phyloP scores from a whole-genome alignment of 2,888 invertebrate species.

The Rhabditoides inermis region DNA sequence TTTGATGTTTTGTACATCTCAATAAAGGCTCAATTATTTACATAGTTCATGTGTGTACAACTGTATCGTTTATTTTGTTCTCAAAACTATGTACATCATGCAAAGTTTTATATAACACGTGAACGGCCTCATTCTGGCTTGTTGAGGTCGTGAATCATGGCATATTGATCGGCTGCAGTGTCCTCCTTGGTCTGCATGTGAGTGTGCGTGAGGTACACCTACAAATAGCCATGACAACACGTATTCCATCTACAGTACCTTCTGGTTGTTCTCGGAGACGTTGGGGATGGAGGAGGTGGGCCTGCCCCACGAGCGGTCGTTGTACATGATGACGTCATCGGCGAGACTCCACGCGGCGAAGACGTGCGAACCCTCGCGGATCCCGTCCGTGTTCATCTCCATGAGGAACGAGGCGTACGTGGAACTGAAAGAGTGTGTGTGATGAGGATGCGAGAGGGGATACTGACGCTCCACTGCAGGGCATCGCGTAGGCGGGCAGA shows the following conservation, averaged over 20 bases:
- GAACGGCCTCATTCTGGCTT: too few relatives aligned
- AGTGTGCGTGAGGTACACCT: constrained; percentile 17
- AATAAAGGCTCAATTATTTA: too few relatives aligned
- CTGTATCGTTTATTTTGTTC: too few relatives aligned
- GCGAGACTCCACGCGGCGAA: constrained; percentile 30
- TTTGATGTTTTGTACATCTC: too few relatives aligned
- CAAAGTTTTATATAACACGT: too few relatives aligned
- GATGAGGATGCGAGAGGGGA: constrained; percentile 5
- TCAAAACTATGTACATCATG: too few relatives aligned
- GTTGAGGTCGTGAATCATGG: too few relatives aligned
- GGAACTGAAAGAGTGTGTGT: constrained; percentile 8
- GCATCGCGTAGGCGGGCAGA: constrained; percentile 16
- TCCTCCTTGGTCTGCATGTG: constrained; percentile 38
- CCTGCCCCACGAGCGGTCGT: constrained; percentile 32
- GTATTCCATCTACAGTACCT: too few relatives aligned
- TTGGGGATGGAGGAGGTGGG: constrained; percentile 32
- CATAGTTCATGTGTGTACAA: too few relatives aligned
- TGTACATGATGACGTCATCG: constrained; percentile 35
- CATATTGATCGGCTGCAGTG: constrained; percentile 30
- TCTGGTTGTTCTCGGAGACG: constrained; percentile 18
- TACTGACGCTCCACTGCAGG: constrained; percentile 19
- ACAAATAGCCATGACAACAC: constrained; percentile 12
- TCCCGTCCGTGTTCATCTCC: constrained; percentile 17
- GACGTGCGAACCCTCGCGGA: constrained; percentile 14
- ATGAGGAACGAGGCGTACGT: constrained; percentile 15